Evolutionary conservation across 2,888 invertebrate genomes (phyloP), one percentile per base, ranked within the genome.

Genomic region (Drosophila paramelanica): DNA sequence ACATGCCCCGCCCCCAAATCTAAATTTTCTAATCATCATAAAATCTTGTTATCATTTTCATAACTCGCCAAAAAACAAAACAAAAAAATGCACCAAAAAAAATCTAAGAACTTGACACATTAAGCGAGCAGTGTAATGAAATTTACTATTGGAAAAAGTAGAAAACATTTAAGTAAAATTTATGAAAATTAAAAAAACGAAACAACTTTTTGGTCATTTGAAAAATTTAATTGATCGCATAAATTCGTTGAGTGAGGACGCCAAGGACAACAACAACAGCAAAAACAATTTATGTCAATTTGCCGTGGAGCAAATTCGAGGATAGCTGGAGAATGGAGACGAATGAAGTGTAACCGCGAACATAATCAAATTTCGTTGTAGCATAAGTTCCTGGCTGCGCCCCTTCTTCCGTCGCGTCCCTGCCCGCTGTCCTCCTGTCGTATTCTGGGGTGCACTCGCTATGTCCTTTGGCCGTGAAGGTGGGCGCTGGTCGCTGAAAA

Each of bases 111-210:
- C 62, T 80, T 71, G 89, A 88, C 79, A 89, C 85, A 81, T 84
- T 87, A 87, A 87, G 84, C 85, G 67, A 51, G 43, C 42, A 39
- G 11, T 36, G 43, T 52, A 38, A 68, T 31, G 47, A 65, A 77
- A 80, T 86, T 73, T 86, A 80, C 70, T 79, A 73, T 67, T 68
- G 50, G 33, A 49, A 49, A 51, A 59, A 68, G 42, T 38, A 47
- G 3, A 72, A 70, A 78, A 74, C 78, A 88, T 84, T 90, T 90
- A 90, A 91, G 87, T 86, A 78, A 88, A 91, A 91, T 91, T 91
- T 91, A 91, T 91, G 91, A 90, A 91, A 91, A 91, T 91, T 91
- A 91, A 91, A 91, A 91, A 90, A 86, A 64, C 67, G 45, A 79
- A 62, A 89, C 77, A 81, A 89, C 83, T 86, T 81, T 81, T 72